phyloP scores from a whole-genome alignment of 2,888 invertebrate species.

The Lasius fuliginosus region DNA sequence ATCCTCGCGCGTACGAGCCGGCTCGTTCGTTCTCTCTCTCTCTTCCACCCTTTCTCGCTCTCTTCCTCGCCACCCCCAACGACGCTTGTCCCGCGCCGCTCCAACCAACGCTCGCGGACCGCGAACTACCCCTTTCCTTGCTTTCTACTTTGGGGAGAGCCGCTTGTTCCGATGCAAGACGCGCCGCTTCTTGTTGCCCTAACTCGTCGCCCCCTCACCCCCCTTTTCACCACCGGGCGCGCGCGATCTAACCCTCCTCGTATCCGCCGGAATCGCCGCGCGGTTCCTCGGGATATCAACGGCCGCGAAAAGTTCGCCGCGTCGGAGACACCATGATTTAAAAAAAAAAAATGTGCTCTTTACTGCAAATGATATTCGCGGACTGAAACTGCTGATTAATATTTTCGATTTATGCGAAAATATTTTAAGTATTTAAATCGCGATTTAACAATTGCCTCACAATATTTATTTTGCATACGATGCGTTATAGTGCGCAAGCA shows the following conservation, averaged over 20 bases:
- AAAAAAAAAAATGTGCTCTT: background rate
- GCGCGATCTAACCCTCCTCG: background rate
- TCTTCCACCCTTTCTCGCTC: slow-evolving; percentile 28
- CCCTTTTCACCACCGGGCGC: slow-evolving; percentile 4
- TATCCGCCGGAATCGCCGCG: slow-evolving; percentile 14
- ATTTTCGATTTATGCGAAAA: background rate
- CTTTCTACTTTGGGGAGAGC: slow-evolving; percentile 69
- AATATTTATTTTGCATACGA: background rate
- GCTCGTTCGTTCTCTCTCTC: slow-evolving; percentile 16
- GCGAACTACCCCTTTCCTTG: slow-evolving; percentile 78
- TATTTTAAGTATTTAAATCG: background rate
- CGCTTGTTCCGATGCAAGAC: slow-evolving; percentile 67
- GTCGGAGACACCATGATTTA: background rate
- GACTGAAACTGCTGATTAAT: background rate
- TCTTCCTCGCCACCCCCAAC: slow-evolving; percentile 53
- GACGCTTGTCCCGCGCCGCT: slow-evolving; percentile 67
- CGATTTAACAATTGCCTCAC: background rate
- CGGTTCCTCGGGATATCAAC: background rate
- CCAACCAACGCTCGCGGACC: slow-evolving; percentile 78
- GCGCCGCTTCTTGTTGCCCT: slow-evolving; percentile 71
- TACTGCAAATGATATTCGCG: background rate
- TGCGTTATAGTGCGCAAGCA: background rate
- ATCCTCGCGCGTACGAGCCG: slow-evolving; percentile 27
- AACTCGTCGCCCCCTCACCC: slow-evolving; percentile 54
- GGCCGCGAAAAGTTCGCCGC: slow-evolving; percentile 2